Evolutionary conservation across 2,888 invertebrate species (phyloP), one percentile per base, ranked within the genome.

Genomic region (Drosophila anomelani): DNA sequence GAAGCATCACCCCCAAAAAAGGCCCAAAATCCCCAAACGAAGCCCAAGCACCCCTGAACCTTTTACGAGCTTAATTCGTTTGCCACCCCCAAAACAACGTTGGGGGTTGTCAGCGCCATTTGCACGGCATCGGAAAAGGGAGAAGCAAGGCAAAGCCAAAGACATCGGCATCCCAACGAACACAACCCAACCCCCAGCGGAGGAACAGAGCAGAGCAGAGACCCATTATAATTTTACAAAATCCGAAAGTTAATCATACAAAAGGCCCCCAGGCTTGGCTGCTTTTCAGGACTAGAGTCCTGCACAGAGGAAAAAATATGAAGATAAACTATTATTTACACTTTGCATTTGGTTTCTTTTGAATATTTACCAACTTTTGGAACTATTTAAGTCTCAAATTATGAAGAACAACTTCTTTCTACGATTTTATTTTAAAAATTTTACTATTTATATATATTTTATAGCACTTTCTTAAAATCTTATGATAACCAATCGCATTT

Each of bases 1-100:
- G 32, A 41, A 70, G 43, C 61, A 61, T 44, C 66, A 75, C 76
- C 75, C 64, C 73, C 60, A 43, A 36, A 61, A 56, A 39, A 41
- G 41, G 38, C 63, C 34, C 49, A 29, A 66, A 67, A 66, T 71
- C 78, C 81, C 81, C 76, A 78, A 76, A 51, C 70, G 77, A 43
- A 66, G 63, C 58, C 66, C 64, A 66, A 36, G 46, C 54, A 67
- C 51, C 68, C 73, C 41, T 43, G 57, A 64, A 51, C 61, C 66
- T 64, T 87, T 87, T 80, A 87, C 84, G 86, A 82, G 60, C 83
- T 89, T 87, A 89, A 88, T 89, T 89, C 85, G 80, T 81, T 72
- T 70, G 82, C 68, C 67, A 76, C 76, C 78, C 72, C 61, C 73
- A 68, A 55, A 62, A 60, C 9, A 46, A 49, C 46, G 15, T 57